Percentiles rank a stretch among this genome's conserved stretches.
phyloP scores from a whole-genome alignment of 2,888 invertebrate genomes.

The Doris montereyensis region DNA sequence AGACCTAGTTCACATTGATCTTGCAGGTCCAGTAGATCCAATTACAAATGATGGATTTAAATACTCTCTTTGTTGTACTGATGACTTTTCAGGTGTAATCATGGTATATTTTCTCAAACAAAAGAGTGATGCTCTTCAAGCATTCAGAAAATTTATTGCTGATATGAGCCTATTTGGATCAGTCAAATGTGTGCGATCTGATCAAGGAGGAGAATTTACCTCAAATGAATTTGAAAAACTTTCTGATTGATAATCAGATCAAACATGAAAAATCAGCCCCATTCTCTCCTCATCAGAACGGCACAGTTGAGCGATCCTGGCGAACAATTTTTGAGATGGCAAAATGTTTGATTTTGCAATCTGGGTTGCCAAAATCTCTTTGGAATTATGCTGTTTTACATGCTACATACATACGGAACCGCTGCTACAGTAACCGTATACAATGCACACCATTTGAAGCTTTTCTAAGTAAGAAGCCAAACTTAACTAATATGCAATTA shows the following conservation, averaged over 20 bases:
- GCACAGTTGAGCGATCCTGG: constrained; percentile 30
- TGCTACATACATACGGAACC: background rate
- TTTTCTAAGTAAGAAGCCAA: constrained; percentile 35
- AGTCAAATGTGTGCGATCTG: no score
- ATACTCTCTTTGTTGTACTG: constrained; percentile 38
- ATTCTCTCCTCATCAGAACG: constrained; percentile 38
- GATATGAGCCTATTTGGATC: no score
- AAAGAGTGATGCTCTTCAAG: no score
- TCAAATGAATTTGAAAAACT: background rate
- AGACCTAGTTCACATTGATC: constrained; percentile 43
- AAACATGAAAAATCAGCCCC: constrained; percentile 32
- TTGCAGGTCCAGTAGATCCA: constrained; percentile 42
- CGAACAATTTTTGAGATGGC: no score
- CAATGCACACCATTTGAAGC: constrained; percentile 41
- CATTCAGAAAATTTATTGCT: no score
- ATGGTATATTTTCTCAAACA: no score
- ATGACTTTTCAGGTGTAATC: constrained; percentile 36
- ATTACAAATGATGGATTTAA: constrained; percentile 39
- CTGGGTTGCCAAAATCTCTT: background rate
- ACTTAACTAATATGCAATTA: constrained; percentile 17
- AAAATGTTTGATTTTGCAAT: constrained; percentile 14
- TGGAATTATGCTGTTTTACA: background rate
- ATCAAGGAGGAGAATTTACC: no score
- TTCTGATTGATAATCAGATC: no score
- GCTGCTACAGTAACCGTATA: background rate